phyloP scores from a whole-genome alignment of 2,797 vertebrate species.

The Semotilus atromaculatus region DNA sequence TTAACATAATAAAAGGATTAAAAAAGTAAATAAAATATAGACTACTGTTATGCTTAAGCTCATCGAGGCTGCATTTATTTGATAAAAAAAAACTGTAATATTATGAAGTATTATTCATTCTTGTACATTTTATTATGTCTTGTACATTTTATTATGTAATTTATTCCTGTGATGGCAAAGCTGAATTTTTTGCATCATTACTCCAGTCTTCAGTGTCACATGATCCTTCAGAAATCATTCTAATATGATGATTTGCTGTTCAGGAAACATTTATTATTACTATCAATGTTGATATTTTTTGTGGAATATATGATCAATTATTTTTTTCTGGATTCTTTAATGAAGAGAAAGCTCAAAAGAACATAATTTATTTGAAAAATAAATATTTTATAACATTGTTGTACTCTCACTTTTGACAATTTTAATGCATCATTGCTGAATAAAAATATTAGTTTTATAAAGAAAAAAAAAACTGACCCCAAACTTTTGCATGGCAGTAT shows the following conservation, averaged over 20 bases:
- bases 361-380: neutral
- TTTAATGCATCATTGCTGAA: neutral
- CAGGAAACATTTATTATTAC: neutral
- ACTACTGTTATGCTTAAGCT: neutral
- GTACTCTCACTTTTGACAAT: neutral
- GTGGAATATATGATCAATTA: too few relatives aligned
- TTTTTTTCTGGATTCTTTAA: neutral
- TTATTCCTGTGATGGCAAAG: neutral
- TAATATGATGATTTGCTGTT: neutral
- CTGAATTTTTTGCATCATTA: neutral
- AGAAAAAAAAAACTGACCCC: neutral
- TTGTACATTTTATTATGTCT: neutral
- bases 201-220: neutral
- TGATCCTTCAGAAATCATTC: neutral
- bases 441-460: too few relatives aligned
- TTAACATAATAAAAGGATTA: too few relatives aligned
- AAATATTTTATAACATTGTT: neutral
- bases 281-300: too few relatives aligned
- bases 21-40: neutral
- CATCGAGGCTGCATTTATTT: neutral
- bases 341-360: neutral
- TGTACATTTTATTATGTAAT: neutral
- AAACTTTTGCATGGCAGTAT: neutral
- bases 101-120: neutral
- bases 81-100: neutral